These are phyloP conservation scores for Trichomycterus rosablanca DNA, from an alignment of 2,113 vertebrate genomes.

Conservation along the genomic window DNA sequence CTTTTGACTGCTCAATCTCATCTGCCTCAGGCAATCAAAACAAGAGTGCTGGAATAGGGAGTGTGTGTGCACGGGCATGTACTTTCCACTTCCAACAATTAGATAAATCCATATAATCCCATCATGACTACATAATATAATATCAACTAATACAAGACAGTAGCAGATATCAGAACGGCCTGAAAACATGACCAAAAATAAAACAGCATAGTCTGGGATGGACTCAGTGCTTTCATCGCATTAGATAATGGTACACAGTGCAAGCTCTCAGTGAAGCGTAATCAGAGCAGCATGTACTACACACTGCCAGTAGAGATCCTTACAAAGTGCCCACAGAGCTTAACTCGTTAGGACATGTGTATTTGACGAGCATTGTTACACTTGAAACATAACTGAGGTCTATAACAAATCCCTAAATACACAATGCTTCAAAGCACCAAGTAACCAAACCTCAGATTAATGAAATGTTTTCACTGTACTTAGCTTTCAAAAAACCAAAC, in stretches of 20 bases:
- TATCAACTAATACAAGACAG: background rate
- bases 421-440: too few species aligned
- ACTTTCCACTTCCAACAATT: background rate
- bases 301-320: background rate
- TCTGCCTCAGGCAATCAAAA: slow-evolving; percentile 5
- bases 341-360: background rate
- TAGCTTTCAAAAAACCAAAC: too few species aligned
- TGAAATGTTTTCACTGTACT: too few species aligned
- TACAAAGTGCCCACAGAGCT: background rate
- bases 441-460: too few species aligned
- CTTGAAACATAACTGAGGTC: too few species aligned
- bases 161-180: background rate
- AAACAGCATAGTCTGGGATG: background rate
- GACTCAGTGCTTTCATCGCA: background rate
- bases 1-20: slow-evolving; percentile 16
- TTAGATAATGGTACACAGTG: background rate
- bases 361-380: too few species aligned
- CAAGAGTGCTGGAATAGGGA: too few species aligned
- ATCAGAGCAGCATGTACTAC: slow-evolving; percentile 9
- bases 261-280: slow-evolving; percentile 1
- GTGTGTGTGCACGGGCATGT: background rate
- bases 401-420: too few species aligned
- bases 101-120: background rate
- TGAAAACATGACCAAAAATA: background rate
- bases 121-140: background rate